A percentile compares a stretch with the other conserved stretches of the same genome.
phyloP scores from a whole-genome alignment of 2,888 invertebrate genomes.

The Caenorhabditis sinica region DNA sequence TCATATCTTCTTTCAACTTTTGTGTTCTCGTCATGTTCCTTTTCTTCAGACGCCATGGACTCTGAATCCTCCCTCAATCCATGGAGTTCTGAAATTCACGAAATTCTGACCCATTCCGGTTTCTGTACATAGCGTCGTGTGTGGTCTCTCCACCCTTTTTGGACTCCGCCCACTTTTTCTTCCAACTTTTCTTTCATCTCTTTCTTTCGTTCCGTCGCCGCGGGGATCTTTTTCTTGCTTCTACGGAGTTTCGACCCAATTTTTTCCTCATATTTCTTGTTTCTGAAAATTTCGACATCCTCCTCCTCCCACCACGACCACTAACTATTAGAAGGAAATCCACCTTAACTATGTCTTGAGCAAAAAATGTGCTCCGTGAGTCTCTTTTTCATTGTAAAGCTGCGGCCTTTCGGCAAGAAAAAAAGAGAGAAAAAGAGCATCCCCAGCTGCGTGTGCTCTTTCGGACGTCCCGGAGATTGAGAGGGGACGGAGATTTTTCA shows the following conservation, averaged over 20 bases:
- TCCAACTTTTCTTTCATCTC: slow-evolving; percentile 7
- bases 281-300: background rate
- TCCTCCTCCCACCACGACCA: background rate
- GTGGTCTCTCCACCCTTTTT: slow-evolving; percentile 33
- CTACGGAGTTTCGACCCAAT: background rate
- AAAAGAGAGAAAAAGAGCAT: slow-evolving; percentile 2
- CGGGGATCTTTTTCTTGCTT: background rate
- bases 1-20: slow-evolving; percentile 21
- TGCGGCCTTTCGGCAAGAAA: slow-evolving; percentile 36
- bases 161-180: slow-evolving; percentile 30
- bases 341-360: slow-evolving; percentile 18
- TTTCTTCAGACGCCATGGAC: background rate
- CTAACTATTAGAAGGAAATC: background rate
- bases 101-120: background rate
- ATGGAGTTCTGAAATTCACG: background rate
- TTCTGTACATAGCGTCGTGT: background rate
- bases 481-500: slow-evolving; percentile 8
- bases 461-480: slow-evolving; percentile 17
- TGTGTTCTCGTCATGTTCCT: background rate
- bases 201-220: background rate
- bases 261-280: background rate
- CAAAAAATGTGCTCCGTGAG: slow-evolving; percentile 5
- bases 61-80: too few relatives aligned
- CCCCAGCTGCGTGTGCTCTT: slow-evolving; percentile 38
- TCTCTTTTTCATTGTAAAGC: slow-evolving; percentile 38